These are phyloP conservation scores for Batillaria attramentaria DNA, from an alignment of 1,140 invertebrate species.

Conservation along the genomic window DNA sequence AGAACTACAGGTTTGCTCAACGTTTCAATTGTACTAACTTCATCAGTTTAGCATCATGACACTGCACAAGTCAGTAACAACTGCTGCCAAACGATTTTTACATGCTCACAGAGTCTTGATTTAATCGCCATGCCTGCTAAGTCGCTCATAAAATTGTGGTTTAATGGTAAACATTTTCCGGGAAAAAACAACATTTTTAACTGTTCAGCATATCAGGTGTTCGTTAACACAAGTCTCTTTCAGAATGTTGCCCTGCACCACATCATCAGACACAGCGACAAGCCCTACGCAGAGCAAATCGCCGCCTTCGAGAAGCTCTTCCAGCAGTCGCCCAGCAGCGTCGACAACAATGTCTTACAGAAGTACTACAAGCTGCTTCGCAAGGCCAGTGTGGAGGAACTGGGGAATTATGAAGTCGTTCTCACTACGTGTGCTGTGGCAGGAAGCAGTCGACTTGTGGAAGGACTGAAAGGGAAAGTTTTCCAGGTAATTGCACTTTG, in stretches of 20 bases:
- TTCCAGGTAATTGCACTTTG: slow-evolving; percentile 35
- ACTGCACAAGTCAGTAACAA: neutral
- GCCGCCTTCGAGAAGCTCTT: slow-evolving; percentile 44
- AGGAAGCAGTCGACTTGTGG: slow-evolving; percentile 37
- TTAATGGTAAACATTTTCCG: no score
- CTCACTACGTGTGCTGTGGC: slow-evolving; percentile 49
- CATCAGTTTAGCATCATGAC: neutral
- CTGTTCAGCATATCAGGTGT: no score
- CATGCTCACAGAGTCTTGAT: no score
- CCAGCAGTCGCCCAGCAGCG: neutral
- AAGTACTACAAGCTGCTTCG: slow-evolving; percentile 38
- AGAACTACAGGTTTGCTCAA: slow-evolving; percentile 22
- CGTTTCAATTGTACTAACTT: no score
- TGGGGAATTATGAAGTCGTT: slow-evolving; percentile 48
- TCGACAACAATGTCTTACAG: slow-evolving; percentile 28
- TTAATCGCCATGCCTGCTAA: no score
- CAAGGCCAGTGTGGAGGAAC: slow-evolving; percentile 43
- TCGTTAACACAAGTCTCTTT: neutral
- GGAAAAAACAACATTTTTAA: no score
- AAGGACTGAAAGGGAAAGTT: slow-evolving; percentile 22
- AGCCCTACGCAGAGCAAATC: slow-evolving; percentile 49
- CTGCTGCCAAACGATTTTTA: neutral
- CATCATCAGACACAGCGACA: slow-evolving; percentile 48
- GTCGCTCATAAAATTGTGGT: no score
- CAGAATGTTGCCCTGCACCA: slow-evolving; percentile 47